Evolutionary conservation across 37 sponge, comb jelly and placozoan genomes (phyloP).

Genomic region (Corticium candelabrum): DNA sequence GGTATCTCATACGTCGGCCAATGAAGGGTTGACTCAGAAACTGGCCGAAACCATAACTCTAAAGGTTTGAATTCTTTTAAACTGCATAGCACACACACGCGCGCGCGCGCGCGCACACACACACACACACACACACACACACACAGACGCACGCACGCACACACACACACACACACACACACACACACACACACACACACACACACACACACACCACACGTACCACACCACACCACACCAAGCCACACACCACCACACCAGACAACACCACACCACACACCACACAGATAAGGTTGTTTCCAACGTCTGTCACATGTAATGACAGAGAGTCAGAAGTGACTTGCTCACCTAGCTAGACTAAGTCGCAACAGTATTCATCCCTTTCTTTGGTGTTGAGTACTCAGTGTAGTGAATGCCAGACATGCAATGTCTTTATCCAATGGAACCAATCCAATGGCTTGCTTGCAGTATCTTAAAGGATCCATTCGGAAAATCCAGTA

Average conservation of each 20-base stretch:
- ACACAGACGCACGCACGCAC: neutral
- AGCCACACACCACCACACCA: neutral
- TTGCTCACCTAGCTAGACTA: no score
- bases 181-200: slow-evolving; percentile 5
- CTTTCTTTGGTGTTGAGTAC: no score
- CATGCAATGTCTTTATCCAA: no score
- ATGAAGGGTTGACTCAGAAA: slow-evolving; percentile 55
- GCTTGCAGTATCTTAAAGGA: no score
- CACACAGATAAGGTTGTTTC: no score
- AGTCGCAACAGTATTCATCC: no score
- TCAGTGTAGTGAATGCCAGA: no score
- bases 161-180: slow-evolving; percentile 5
- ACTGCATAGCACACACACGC: neutral
- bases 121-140: slow-evolving; percentile 5
- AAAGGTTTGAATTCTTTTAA: slow-evolving; percentile 34
- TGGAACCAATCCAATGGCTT: no score
- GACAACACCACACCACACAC: neutral
- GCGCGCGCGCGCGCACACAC: neutral
- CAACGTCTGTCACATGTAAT: no score
- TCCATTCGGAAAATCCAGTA: neutral
- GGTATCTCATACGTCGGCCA: slow-evolving; percentile 40
- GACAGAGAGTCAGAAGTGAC: no score
- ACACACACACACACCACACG: neutral
- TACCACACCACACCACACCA: neutral
- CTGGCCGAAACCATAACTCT: slow-evolving; percentile 62